A percentile compares a stretch with the other conserved stretches of the same genome.
phyloP scores from a whole-genome alignment of 2,113 vertebrate genomes.

The Arenaria interpres region DNA sequence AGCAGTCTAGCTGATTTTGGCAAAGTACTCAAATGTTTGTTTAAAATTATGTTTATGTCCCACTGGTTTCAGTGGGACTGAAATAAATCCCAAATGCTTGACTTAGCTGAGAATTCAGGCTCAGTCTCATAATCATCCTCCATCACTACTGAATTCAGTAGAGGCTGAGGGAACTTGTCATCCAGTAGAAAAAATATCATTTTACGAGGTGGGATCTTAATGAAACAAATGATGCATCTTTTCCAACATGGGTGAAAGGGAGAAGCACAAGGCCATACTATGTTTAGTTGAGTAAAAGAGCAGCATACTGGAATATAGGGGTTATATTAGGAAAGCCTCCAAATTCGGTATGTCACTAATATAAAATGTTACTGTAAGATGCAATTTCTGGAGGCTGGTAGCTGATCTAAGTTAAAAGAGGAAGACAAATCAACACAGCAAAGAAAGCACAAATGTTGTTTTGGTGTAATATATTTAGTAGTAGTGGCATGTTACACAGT shows the following conservation, averaged over 20 bases:
- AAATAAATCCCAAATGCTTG: background rate
- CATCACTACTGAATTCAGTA: background rate
- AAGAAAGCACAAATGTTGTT: background rate
- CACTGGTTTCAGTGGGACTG: background rate
- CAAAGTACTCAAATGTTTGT: background rate
- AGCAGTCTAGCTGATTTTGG: background rate
- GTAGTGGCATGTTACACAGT: fast-evolving
- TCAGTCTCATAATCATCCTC: background rate
- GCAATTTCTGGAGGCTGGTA: background rate
- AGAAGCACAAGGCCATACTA: background rate
- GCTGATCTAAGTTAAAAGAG: background rate
- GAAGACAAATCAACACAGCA: background rate
- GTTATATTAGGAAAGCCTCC: background rate
- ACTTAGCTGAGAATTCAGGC: background rate
- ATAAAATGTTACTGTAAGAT: background rate
- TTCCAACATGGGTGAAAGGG: background rate
- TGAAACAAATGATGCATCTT: background rate
- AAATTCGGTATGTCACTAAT: background rate
- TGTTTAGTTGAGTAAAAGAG: background rate
- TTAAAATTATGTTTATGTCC: conserved; percentile 10
- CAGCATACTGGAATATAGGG: background rate
- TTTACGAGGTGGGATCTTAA: background rate
- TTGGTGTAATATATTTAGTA: background rate
- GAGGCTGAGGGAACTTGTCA: background rate
- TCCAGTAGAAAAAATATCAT: background rate